Evolutionary conservation across 1,140 invertebrate genomes (phyloP).

Genomic region (Temnothorax curvispinosus): DNA sequence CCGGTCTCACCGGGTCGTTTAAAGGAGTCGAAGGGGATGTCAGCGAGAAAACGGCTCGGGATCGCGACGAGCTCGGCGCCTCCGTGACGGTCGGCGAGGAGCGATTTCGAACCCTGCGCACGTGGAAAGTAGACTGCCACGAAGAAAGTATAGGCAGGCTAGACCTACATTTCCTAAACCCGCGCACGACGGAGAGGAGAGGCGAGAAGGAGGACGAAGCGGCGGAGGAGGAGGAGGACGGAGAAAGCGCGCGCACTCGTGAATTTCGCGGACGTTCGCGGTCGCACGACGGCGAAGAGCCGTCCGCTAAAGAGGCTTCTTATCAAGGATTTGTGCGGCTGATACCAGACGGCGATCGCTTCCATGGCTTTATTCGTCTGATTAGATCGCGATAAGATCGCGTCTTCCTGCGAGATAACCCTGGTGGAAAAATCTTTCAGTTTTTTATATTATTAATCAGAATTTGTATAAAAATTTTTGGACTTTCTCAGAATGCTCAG

Average conservation of each 20-base stretch:
- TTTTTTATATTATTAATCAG: too few relatives aligned
- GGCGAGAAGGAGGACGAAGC: background rate
- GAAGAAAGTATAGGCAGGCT: conserved; percentile 67
- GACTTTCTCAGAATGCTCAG: too few relatives aligned
- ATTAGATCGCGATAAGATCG: background rate
- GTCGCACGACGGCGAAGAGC: background rate
- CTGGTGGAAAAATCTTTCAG: too few relatives aligned
- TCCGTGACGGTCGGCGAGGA: background rate
- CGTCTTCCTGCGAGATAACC: background rate
- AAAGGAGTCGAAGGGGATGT: too few relatives aligned
- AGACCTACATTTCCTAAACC: conserved; percentile 63
- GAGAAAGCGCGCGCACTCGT: conserved; percentile 49
- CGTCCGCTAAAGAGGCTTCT: background rate
- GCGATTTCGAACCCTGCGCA: conserved; percentile 19
- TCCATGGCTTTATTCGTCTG: background rate
- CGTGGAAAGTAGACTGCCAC: conserved; percentile 55
- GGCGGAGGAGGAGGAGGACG: conserved; percentile 8
- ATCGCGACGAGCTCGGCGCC: background rate
- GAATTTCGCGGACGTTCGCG: background rate
- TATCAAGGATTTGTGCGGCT: background rate
- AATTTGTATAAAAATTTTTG: too few relatives aligned
- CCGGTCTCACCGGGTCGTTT: background rate
- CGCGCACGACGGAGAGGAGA: background rate
- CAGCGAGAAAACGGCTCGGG: background rate
- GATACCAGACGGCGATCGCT: background rate